Conservation (phyloP, 2,797 vertebrate genomes). For the Notamacropus eugenii region DNA sequence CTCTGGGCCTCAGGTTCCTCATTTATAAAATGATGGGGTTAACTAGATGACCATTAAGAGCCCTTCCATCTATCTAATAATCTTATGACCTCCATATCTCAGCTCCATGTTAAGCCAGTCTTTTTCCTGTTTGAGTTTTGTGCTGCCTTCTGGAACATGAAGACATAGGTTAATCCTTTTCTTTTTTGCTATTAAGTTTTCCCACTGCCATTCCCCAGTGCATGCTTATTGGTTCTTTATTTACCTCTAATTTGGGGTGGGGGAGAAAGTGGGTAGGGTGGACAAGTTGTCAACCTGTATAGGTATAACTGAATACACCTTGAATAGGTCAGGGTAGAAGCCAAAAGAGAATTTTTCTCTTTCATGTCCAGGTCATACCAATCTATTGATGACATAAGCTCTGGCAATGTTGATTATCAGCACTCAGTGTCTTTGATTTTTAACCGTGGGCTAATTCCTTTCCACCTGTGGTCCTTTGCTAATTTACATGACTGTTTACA, state of each 20-base stretch:
- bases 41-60: not conserved
- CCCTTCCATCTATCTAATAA: not conserved
- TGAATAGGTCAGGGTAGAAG: not conserved
- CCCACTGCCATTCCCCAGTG: not conserved
- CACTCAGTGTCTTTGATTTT: not conserved
- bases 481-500: constrained; percentile 63
- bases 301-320: not conserved
- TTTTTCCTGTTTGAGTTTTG: not conserved
- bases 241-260: not conserved
- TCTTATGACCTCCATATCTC: not conserved
- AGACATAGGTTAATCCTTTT: not conserved
- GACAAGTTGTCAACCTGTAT: not conserved
- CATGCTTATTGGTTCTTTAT: not conserved
- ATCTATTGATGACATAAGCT: not conserved
- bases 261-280: not conserved
- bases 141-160: not conserved
- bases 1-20: not conserved
- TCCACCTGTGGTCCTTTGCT: not conserved
- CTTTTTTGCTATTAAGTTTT: not conserved
- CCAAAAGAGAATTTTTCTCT: not conserved
- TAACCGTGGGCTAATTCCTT: not conserved
- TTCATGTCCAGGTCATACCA: not conserved
- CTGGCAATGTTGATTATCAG: not conserved
- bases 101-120: not conserved
- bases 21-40: not conserved